Percentiles rank a stretch among this genome's conserved stretches.
These are phyloP conservation scores for Typhlomys cinereus DNA, from an alignment of 2,113 vertebrate genomes.

Conservation along the genomic window DNA sequence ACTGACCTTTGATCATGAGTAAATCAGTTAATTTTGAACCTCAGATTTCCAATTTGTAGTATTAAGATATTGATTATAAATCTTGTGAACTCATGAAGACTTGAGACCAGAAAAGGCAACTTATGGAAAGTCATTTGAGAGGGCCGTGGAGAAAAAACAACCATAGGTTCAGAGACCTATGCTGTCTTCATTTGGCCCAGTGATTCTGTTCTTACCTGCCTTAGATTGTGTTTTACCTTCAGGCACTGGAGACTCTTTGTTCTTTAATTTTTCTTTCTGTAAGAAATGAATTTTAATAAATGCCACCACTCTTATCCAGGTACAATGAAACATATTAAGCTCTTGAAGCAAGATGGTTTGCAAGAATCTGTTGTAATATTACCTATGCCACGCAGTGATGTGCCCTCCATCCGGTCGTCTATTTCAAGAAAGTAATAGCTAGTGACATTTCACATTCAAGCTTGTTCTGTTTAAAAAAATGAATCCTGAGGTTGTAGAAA, in stretches of 20 bases:
- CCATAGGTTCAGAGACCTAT: too few species aligned
- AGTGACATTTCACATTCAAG: constrained; percentile 67
- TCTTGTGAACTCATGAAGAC: background rate
- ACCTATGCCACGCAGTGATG: background rate
- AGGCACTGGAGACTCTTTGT: background rate
- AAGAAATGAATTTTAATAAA: constrained; percentile 51
- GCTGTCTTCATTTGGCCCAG: background rate
- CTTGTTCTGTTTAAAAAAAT: constrained; percentile 48
- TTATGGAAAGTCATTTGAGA: background rate
- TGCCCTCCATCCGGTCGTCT: background rate
- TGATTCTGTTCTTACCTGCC: background rate
- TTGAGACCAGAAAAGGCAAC: background rate
- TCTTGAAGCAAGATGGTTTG: constrained; percentile 16
- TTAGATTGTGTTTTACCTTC: background rate
- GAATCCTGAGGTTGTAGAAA: constrained; percentile 60
- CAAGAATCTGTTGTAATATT: background rate
- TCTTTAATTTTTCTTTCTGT: background rate
- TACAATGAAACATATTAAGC: constrained; percentile 9
- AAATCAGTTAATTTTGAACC: background rate
- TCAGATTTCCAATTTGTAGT: background rate
- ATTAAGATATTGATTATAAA: background rate
- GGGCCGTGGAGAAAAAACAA: background rate
- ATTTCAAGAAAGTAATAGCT: constrained; percentile 61
- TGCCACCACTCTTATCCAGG: background rate
- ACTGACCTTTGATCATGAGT: background rate